phyloP scores from a whole-genome alignment of 1,140 invertebrate species.

The Ceratitis capitata region DNA sequence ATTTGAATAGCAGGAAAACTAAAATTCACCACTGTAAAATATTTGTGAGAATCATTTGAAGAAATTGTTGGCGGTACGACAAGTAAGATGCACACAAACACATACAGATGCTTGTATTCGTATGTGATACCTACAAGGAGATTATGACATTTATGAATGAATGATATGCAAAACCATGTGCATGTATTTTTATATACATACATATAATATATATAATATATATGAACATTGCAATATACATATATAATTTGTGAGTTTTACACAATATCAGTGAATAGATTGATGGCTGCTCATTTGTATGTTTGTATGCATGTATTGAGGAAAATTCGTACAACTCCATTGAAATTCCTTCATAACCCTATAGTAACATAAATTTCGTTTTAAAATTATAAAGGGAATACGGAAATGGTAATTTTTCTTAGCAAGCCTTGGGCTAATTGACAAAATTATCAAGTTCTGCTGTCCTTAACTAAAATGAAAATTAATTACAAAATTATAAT shows the following conservation, averaged over 20 bases:
- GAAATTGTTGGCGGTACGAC: not conserved
- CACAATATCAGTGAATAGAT: too few relatives aligned
- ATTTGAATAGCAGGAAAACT: too few relatives aligned
- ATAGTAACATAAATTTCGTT: too few relatives aligned
- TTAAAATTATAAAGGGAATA: too few relatives aligned
- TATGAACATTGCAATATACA: not conserved
- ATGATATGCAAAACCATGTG: not conserved
- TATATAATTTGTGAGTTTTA: too few relatives aligned
- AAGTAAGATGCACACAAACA: not conserved
- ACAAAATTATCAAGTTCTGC: not conserved
- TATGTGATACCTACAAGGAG: not conserved
- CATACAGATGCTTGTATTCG: too few relatives aligned
- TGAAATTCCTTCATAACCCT: not conserved
- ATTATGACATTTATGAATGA: not conserved
- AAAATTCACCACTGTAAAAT: too few relatives aligned
- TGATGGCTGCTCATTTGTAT: too few relatives aligned
- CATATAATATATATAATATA: not conserved
- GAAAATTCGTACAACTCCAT: not conserved
- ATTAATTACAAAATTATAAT: too few relatives aligned
- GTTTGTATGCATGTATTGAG: not conserved
- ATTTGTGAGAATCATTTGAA: not conserved
- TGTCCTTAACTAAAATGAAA: not conserved
- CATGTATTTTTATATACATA: not conserved
- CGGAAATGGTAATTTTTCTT: too few relatives aligned
- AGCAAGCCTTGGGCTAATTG: not conserved